Evolutionary conservation across 2,888 invertebrate species (phyloP), one percentile per base, ranked within the genome.

Genomic region (Lymantria monacha): DNA sequence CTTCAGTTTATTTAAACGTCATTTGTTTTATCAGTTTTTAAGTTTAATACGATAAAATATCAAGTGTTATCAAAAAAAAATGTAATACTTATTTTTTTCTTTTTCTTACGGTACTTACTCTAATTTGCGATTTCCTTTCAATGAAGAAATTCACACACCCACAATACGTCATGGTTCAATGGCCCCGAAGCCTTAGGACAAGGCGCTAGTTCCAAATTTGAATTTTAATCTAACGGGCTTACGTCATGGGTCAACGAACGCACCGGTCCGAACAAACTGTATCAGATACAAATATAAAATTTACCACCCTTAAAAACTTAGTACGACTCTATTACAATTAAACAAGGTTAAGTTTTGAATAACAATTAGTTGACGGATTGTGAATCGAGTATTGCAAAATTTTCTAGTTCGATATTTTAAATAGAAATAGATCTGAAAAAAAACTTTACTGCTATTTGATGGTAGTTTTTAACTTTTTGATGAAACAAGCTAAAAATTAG

Each of bases 181-280:
- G 66, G 42, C 60, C 71, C 47, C 36, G 64, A 73, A 75, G 58
- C 72, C 68, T 69, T 66, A 63, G 63, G 67, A 70, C 79, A 69
- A 76, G 76, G 71, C 70, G 75, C 73, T 71, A 74, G 70, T 83
- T 74, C 82, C 76, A 80, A 87, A 85, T 85, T 85, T 83, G 81
- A 87, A 86, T 86, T 85, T 85, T 83, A 81, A 83, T 85, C 81
- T 84, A 85, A 84, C 82, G 79, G 30, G 82, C 76, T 73, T 71
- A 71, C 76, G 80, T 80, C 82, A 83, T 69, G 76, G 85, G 74
- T 86, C 76, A 83, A 83, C 69, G 80, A 74, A 84, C 87, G 76
- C 69, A 57, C 70, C 72, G 81, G 85, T 78, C 84, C 85, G 85
- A 82, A 79, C 79, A 70, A 72, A 70, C 71, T 40, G 66, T 72